A percentile compares a stretch with the other conserved stretches of the same genome.
Evolutionary conservation across 2,113 vertebrate species (phyloP).

Genomic region (Xiphias gladius): DNA sequence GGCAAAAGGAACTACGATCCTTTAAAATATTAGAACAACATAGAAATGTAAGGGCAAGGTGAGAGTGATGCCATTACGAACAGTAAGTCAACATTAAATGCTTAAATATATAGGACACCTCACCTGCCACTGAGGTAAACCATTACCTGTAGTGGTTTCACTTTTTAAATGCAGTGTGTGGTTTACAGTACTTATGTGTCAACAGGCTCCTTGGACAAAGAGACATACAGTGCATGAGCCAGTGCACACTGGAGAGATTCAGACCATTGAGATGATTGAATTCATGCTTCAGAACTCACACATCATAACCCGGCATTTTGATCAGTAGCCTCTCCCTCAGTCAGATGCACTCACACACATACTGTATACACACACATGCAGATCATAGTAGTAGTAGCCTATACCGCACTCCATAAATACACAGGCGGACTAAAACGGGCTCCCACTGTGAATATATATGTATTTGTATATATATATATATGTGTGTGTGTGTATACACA

Average conservation of each 20-base stretch:
- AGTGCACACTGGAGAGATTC: not conserved
- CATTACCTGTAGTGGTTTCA: not conserved
- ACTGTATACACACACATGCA: not conserved
- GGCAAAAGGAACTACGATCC: not conserved
- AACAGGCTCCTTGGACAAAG: constrained; percentile 25
- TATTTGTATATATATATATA: no score
- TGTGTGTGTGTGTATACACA: no score
- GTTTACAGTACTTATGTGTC: not conserved
- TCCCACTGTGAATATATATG: not conserved
- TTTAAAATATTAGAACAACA: not conserved
- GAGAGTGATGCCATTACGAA: not conserved
- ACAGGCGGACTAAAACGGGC: not conserved
- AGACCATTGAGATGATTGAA: not conserved
- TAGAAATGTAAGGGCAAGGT: not conserved
- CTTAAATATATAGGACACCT: not conserved
- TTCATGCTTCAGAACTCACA: not conserved
- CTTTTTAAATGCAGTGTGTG: not conserved
- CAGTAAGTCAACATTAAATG: no score
- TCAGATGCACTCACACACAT: not conserved
- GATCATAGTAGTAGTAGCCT: not conserved
- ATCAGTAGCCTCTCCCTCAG: not conserved
- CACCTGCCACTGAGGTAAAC: not conserved
- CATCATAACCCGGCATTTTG: not conserved
- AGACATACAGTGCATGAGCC: not conserved
- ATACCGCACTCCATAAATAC: not conserved